Evolutionary conservation across 2,888 invertebrate species (phyloP).

Genomic region (Spodoptera picta): DNA sequence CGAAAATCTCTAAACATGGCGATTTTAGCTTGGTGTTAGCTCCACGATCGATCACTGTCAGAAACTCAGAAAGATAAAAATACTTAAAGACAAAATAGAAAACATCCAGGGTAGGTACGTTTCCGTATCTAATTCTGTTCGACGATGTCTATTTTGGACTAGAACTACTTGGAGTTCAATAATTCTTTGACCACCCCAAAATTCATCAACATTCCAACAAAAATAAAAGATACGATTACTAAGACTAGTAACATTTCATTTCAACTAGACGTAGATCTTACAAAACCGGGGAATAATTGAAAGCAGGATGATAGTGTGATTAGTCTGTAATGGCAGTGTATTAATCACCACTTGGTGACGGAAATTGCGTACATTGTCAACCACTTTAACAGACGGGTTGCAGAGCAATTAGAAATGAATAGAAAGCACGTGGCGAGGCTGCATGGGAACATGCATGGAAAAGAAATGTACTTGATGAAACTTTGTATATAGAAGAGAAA

Average conservation of each 20-base stretch:
- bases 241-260: no score
- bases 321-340: constrained; percentile 1
- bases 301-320: constrained; percentile 9
- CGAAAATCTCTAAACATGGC: background rate
- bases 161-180: background rate
- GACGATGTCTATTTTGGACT: constrained; percentile 15
- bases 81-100: constrained; percentile 19
- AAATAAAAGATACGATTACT: no score
- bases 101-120: constrained; percentile 8
- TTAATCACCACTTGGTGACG: constrained; percentile 20
- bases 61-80: constrained; percentile 18
- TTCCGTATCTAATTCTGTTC: constrained; percentile 33
- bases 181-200: no score
- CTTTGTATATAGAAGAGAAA: no score
- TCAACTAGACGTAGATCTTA: background rate
- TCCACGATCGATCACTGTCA: constrained; percentile 20
- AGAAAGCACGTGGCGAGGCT: constrained; percentile 40
- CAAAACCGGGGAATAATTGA: background rate
- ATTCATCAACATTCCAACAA: no score
- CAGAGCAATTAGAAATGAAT: constrained; percentile 12
- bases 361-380: constrained; percentile 23
- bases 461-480: no score
- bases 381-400: constrained; percentile 7
- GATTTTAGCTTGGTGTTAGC: no score
- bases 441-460: constrained; percentile 19